Evolutionary conservation across 1,140 invertebrate genomes (phyloP).

Genomic region (Dysdera silvatica): DNA sequence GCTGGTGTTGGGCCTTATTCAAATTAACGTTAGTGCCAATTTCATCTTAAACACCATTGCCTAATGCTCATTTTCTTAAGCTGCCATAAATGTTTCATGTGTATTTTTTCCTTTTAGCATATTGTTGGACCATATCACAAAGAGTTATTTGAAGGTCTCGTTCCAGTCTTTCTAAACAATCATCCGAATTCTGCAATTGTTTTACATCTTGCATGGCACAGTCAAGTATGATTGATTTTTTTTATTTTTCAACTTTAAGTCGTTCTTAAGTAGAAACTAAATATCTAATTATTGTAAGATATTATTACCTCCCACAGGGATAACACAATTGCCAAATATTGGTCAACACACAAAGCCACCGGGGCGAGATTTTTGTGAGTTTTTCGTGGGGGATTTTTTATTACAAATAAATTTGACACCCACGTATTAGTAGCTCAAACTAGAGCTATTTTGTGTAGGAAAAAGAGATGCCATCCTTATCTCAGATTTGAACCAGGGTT

Average conservation of each 20-base stretch:
- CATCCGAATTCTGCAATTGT: slow-evolving; percentile 90
- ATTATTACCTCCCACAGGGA: no score
- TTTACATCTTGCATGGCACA: slow-evolving; percentile 86
- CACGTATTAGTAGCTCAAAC: no score
- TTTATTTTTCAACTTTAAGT: slow-evolving; percentile 40
- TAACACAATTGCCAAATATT: no score
- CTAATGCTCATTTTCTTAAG: slow-evolving; percentile 1
- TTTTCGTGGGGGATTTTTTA: no score
- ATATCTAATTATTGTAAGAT: no score
- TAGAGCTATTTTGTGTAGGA: no score
- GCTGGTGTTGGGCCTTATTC: slow-evolving; percentile 73
- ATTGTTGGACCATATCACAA: slow-evolving; percentile 51
- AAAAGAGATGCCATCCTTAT: no score
- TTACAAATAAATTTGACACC: no score
- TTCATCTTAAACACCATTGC: slow-evolving; percentile 1
- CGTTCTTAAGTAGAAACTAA: slow-evolving; percentile 22
- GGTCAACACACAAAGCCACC: no score
- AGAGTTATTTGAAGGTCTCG: slow-evolving; percentile 72
- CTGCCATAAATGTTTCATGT: no score
- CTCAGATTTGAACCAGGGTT: no score
- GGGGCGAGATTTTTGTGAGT: no score
- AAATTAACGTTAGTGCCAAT: slow-evolving; percentile 55
- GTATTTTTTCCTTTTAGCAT: slow-evolving; percentile 37
- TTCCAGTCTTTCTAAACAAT: slow-evolving; percentile 85
- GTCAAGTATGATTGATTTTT: slow-evolving; percentile 40